Conservation (phyloP, 2,888 invertebrate genomes). For the Platycheirus rosarum region DNA sequence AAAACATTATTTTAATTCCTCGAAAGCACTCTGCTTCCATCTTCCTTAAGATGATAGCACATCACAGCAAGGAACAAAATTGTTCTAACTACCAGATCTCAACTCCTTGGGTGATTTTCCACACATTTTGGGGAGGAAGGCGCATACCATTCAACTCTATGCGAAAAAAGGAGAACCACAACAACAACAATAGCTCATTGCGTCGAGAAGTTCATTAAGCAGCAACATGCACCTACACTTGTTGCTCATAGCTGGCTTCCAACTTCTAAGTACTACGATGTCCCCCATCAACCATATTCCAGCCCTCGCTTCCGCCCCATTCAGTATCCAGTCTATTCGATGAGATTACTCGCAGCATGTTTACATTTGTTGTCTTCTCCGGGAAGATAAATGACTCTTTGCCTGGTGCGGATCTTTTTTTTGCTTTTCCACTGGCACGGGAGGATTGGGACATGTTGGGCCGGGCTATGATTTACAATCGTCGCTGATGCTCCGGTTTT, state of each 20-base stretch:
- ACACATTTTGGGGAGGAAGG: no score
- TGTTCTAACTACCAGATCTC: constrained; percentile 10
- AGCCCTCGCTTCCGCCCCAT: constrained; percentile 14
- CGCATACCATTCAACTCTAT: constrained; percentile 4
- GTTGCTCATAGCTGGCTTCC: constrained; percentile 67
- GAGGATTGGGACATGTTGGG: constrained; percentile 14
- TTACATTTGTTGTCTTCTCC: constrained; percentile 71
- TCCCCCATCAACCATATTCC: no score
- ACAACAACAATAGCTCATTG: constrained; percentile 68
- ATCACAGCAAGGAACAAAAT: constrained; percentile 27
- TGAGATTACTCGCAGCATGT: constrained; percentile 73
- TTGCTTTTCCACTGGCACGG: constrained; percentile 39
- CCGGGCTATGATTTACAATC: constrained; percentile 69
- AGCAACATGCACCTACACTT: constrained; percentile 73
- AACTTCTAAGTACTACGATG: constrained; percentile 28
- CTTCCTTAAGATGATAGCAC: constrained; percentile 7
- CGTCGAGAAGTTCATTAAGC: constrained; percentile 72
- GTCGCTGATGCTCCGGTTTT: constrained; percentile 64
- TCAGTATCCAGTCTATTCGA: constrained; percentile 46
- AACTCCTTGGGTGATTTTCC: constrained; percentile 31
- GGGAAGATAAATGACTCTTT: constrained; percentile 68
- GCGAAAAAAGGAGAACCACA: constrained; percentile 24
- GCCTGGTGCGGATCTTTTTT: constrained; percentile 42
- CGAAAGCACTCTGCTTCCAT: constrained; percentile 36
- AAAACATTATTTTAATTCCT: constrained; percentile 51